Percentiles rank a stretch among this genome's conserved stretches.
phyloP scores from a whole-genome alignment of 2,888 invertebrate genomes.

The Eupeodes luniger region DNA sequence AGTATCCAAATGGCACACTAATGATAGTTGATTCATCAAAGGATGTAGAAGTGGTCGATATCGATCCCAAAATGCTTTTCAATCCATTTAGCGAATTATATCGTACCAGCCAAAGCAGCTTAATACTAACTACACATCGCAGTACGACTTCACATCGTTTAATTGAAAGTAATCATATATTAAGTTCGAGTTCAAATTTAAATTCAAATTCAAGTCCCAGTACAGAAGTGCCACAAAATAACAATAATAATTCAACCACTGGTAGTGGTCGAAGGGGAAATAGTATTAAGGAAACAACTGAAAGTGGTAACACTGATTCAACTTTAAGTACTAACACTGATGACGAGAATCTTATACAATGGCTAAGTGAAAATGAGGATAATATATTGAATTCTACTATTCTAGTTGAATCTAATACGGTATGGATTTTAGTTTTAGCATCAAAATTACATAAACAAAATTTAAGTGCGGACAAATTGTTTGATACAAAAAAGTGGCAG shows the following conservation, averaged over 20 bases:
- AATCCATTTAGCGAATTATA: constrained; percentile 84
- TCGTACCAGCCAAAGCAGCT: constrained; percentile 76
- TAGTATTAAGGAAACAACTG: constrained; percentile 56
- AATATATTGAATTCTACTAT: constrained; percentile 75
- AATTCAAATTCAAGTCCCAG: constrained; percentile 39
- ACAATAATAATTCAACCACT: constrained; percentile 13
- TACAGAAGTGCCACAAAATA: constrained; percentile 42
- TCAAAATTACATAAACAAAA: not conserved
- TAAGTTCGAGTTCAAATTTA: constrained; percentile 35
- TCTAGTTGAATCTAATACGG: constrained; percentile 81
- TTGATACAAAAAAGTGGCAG: constrained; percentile 4
- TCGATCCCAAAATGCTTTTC: constrained; percentile 86
- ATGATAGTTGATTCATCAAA: constrained; percentile 86
- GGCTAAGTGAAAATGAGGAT: constrained; percentile 72
- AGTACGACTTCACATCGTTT: constrained; percentile 67
- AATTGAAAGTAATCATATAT: constrained; percentile 79
- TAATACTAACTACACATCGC: constrained; percentile 72
- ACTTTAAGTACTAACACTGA: constrained; percentile 61
- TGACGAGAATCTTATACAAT: constrained; percentile 66
- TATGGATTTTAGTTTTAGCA: constrained; percentile 58
- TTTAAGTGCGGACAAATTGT: not conserved
- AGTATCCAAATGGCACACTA: constrained; percentile 92
- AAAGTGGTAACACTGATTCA: constrained; percentile 51
- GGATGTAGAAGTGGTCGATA: constrained; percentile 86
- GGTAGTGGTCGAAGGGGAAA: constrained; percentile 37